These are phyloP conservation scores for Himalopsyche japonica DNA, from an alignment of 2,888 invertebrate species.

Conservation along the genomic window DNA sequence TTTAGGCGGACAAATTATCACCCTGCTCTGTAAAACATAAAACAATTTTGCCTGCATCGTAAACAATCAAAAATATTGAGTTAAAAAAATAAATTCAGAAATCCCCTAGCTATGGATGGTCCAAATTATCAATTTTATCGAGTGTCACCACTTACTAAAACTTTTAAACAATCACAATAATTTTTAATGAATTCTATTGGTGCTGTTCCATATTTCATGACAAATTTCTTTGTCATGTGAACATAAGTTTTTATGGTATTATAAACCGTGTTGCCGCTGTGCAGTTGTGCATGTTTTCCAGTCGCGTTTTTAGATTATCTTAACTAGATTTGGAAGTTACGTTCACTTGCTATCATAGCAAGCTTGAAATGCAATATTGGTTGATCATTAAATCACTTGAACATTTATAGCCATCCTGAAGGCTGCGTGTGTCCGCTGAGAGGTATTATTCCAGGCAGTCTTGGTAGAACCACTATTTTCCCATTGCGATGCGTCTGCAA, in stretches of 20 bases:
- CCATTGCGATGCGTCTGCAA: constrained; percentile 55
- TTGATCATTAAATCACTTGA: not conserved
- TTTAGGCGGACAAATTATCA: constrained; percentile 11
- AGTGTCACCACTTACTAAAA: not conserved
- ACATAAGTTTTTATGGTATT: constrained; percentile 14
- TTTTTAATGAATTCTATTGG: constrained; percentile 16
- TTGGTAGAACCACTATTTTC: constrained; percentile 65
- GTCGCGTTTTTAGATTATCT: constrained; percentile 9
- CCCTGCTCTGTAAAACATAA: constrained; percentile 34
- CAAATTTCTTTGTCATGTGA: not conserved
- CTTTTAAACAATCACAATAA: not conserved
- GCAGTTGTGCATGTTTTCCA: constrained; percentile 29
- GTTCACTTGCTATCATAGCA: not conserved
- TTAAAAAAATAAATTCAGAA: constrained; percentile 9
- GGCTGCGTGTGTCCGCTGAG: constrained; percentile 73
- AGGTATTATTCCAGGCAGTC: constrained; percentile 74
- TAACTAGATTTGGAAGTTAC: constrained; percentile 6
- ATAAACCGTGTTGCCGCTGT: constrained; percentile 5
- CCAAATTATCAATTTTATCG: not conserved
- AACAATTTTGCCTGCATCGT: constrained; percentile 1
- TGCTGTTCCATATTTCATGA: not conserved
- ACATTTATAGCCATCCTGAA: constrained; percentile 66
- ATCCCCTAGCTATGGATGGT: not conserved
- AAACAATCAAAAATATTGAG: not conserved
- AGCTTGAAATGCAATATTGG: not conserved